Base-by-base conservation (phyloP, 2,888 invertebrate species). In the Drosophila tanythrix region DNA sequence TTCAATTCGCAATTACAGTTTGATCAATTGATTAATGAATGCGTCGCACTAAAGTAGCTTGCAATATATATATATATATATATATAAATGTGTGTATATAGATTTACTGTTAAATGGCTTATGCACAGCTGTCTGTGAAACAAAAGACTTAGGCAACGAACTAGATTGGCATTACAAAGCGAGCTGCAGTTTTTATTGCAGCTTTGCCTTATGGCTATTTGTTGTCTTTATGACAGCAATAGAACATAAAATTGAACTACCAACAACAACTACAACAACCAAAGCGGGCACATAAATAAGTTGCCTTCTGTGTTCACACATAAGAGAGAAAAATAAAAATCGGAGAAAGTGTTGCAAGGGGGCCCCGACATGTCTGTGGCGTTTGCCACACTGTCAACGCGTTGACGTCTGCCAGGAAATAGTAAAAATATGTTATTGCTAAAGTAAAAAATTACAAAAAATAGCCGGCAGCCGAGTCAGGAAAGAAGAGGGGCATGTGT, bases 101-200 rank as follows among this genome's bases (percentile, higher is more conserved):
- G 53, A 65, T 40, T 68, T 68, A 66, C 38, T 36, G 18, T 29
- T 31, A 35, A 60, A 68, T 53, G 71, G 56, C 61, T 71, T 63
- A 72, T 70, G 69, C 70, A 43, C 65, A 89, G 40, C 36, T 51
- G 58, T 15, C 33, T 29, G 33, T 29, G 11, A 66, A 69, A 87
- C 90, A 89, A 86, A 86, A 88, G 90, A 86, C 90, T 87, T 71
- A 65, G 74, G 70, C 82, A 78, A 83, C 90, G 61, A 89, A 90
- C 86, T 73, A 59, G 63, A 56, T 33, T 55, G 48, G n/a, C 64
- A 35, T 25, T 25, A 40, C 27, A 70, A 50, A 46, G 69, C 63
- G 51, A 52, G 52, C 48, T 46, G 48, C 46, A 35, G 21, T 31
- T 36, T 57, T 60, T 64, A 48, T 59, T 68, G 48, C 56, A 29